Evolutionary conservation across 1,140 invertebrate genomes (phyloP), one percentile per base, ranked within the genome.

Genomic region (Hermetia illucens): DNA sequence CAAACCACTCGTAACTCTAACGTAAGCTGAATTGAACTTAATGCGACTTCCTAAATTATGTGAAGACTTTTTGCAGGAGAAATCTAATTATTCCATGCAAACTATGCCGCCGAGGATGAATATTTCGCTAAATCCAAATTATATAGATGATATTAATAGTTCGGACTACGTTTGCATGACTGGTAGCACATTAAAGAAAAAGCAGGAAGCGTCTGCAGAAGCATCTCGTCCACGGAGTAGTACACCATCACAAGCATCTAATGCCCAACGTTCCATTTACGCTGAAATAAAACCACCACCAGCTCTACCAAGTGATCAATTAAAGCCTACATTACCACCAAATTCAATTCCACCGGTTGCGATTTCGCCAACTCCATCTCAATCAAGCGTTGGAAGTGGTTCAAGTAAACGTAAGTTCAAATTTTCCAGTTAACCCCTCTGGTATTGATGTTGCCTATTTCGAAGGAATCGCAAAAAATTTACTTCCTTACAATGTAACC

Each of bases 401-500:
- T 40, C 39, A 6, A 16, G 21, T 21, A 39, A 39, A 17, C 24
- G 36, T 27, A 37, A 27, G 21, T 5, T 12, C n/a, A n/a, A n/a
- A n/a, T 29, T n/a, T n/a, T 15, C 32, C 16, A 13, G 10, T 6
- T 18, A 27, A 34, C 13, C 24, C 24, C 24, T 27, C 8, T 9
- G 13, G 24, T 9, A 27, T 27, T 27, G 8, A 27, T 27, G 24
- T 8, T 27, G 8, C 8, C 13, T 13, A 27, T 27, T 27, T 13
- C 8, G 33, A 36, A 51, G 55, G 53, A 39, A 38, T 59, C 8
- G 49, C 58, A 2, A 85, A 89, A 59, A 78, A 79, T 50, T 55
- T 89, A 24, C 60, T 92, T 32, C 84, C 85, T 2, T 92, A 87
- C 48, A 90, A 83, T 64, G 79, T 92, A 12, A 91, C 87, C 22